A percentile compares a stretch with the other conserved stretches of the same genome.
Evolutionary conservation across 2,888 invertebrate species (phyloP).

Genomic region (Digitonthophagus gazella): DNA sequence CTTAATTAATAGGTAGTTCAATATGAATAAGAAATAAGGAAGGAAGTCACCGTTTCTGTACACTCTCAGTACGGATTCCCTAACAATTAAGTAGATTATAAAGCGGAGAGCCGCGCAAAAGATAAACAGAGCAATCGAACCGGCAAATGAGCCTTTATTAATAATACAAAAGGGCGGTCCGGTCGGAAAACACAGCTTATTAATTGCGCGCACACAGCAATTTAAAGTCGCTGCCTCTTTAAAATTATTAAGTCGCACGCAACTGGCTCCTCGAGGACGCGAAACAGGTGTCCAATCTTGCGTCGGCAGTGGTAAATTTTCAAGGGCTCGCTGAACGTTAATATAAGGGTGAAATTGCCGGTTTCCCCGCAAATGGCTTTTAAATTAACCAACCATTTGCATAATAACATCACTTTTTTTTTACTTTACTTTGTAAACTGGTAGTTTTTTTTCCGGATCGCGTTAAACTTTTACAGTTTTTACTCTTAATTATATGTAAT

Average conservation of each 20-base stretch:
- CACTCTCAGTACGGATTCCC: no score
- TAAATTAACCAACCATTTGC: neutral
- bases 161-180: neutral
- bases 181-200: neutral
- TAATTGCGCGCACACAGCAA: neutral
- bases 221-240: neutral
- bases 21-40: no score
- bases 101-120: no score
- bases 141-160: neutral
- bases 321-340: neutral
- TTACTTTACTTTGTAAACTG: no score
- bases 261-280: no score
- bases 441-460: no score
- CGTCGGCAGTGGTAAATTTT: neutral
- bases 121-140: no score
- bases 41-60: no score
- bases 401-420: neutral
- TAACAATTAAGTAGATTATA: neutral
- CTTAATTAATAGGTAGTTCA: no score
- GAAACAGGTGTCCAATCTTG: neutral
- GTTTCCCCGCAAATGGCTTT: neutral
- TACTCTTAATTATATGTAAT: no score
- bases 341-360: neutral
- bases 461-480: no score
- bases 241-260: neutral